Base-by-base conservation (phyloP, 2,888 invertebrate species). In the Tetrapedia diversipes region DNA sequence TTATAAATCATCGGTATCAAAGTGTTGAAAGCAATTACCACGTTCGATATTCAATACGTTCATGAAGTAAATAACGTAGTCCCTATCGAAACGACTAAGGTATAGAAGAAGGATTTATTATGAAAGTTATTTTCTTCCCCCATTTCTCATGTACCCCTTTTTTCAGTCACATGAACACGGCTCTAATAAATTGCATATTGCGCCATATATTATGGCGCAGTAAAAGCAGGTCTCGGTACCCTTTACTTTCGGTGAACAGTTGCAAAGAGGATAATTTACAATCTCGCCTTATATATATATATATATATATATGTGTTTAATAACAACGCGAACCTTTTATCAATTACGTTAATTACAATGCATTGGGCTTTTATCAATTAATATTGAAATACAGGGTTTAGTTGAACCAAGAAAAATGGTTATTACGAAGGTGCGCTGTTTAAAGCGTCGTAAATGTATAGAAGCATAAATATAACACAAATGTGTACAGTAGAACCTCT, bases 111-210 rank as follows among this genome's bases (percentile, higher is more conserved):
- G 51, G 41, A 32, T 51, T 60, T 51, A 51, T 41, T 19, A 4
- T 10, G 2, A n/a, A 53, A 34, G 27, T 14, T 7, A 34, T 43
- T 61, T 61, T 27, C 61, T 34, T 11, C 19, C 14, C n/a, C 34
- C 11, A 19, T 32, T 49, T 56, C 37, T 47, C 32, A 14, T n/a
- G 14, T 54, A 22, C 10, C 22, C 27, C 22, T 11, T 37, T 37
- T 63, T 54, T 63, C 22, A 16, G 14, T 19, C 16, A 37, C 19
- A 45, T 27, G 22, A 27, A 47, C 32, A 37, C 29, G 16, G 14
- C 19, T 27, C 39, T 53, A 34, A 63, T 69, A 54, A 11, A 69
- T 54, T 54, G 24, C 61, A 37, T 16, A 53, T 61, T 61, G 51
- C 61, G 61, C 43, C 45, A 27, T 37, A 43, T 54, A 54, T 37